Evolutionary conservation across 2,113 vertebrate species (phyloP).

Genomic region (Vicugna pacos): DNA sequence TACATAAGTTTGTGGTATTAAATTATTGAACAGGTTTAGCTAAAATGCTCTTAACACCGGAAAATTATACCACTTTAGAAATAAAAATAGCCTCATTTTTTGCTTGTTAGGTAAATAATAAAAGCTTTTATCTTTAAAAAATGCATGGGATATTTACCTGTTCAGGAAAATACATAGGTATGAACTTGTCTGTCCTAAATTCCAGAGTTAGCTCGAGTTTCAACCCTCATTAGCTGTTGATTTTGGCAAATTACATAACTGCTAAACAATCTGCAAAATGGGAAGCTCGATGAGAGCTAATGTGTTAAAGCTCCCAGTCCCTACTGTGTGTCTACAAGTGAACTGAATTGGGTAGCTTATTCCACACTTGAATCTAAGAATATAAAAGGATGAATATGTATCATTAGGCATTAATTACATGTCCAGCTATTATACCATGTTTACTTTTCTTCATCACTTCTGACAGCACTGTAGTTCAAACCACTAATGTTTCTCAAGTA

Average conservation of each 20-base stretch:
- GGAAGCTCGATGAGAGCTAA: not conserved
- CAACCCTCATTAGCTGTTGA: not conserved
- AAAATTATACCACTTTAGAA: slow-evolving; percentile 24
- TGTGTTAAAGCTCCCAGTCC: not conserved
- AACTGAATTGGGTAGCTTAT: not conserved
- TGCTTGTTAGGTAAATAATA: not conserved
- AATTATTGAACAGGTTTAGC: not conserved
- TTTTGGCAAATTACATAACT: not conserved
- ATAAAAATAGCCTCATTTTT: not conserved
- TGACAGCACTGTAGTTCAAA: not conserved
- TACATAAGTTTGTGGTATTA: not conserved
- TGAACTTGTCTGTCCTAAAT: not conserved
- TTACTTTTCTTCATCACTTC: not conserved
- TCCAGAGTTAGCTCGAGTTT: not conserved
- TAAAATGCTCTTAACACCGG: not conserved
- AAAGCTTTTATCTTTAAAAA: not conserved
- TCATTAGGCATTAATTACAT: not conserved
- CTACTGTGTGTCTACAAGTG: not conserved
- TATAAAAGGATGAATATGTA: not conserved
- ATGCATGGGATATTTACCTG: not conserved
- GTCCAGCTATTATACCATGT: not conserved
- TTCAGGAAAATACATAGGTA: slow-evolving; percentile 18
- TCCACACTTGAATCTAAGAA: not conserved
- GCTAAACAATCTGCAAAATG: not conserved
- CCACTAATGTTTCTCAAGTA: not conserved